These are phyloP conservation scores for Griposia aprilina DNA, from an alignment of 2,888 invertebrate genomes.

Conservation along the genomic window DNA sequence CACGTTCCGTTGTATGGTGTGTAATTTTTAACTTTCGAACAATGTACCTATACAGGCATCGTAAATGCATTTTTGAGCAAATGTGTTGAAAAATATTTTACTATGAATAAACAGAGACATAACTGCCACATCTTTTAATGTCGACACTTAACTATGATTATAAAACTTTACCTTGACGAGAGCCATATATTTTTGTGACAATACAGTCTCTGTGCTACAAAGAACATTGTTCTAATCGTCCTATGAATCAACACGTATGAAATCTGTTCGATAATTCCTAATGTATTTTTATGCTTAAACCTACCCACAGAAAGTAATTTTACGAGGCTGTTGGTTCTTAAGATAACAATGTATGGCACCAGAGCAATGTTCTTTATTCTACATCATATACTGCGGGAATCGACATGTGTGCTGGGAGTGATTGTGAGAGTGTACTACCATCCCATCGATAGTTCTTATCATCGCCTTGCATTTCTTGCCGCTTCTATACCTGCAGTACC, in stretches of 20 bases:
- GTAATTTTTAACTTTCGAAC: too few relatives aligned
- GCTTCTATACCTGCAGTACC: constrained; percentile 76
- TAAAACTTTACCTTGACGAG: constrained; percentile 18
- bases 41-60: too few relatives aligned
- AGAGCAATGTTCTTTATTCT: not conserved
- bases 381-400: not conserved
- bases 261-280: not conserved
- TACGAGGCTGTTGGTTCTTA: not conserved
- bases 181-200: not conserved
- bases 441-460: constrained; percentile 62
- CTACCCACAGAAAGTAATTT: not conserved
- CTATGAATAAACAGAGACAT: not conserved
- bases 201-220: not conserved
- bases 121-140: not conserved
- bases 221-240: not conserved
- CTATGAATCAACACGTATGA: not conserved
- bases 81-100: too few relatives aligned
- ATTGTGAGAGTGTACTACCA: constrained; percentile 23
- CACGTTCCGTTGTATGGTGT: too few relatives aligned
- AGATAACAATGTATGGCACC: not conserved
- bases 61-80: too few relatives aligned
- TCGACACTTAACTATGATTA: not conserved
- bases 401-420: constrained; percentile 51
- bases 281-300: too few relatives aligned
- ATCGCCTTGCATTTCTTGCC: constrained; percentile 57